Conservation (phyloP, 2,113 vertebrate species). For the Redunca redunca region DNA sequence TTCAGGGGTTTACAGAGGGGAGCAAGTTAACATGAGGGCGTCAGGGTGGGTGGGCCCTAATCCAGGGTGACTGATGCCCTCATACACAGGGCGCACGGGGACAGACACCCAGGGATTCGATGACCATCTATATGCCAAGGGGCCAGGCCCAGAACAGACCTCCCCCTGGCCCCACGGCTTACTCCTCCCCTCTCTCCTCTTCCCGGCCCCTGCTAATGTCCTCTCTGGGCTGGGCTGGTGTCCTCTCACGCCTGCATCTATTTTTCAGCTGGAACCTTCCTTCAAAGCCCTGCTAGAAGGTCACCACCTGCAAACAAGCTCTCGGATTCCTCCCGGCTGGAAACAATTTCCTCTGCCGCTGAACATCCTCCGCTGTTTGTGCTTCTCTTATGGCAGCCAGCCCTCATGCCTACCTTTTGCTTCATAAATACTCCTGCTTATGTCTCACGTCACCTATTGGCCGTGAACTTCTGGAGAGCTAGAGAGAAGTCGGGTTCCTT, state of each 20-base stretch:
- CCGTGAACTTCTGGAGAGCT: background rate
- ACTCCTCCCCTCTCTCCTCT: background rate
- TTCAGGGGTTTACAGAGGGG: background rate
- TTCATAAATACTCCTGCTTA: background rate
- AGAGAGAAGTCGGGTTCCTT: background rate
- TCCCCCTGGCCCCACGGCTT: background rate
- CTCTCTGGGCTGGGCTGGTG: background rate
- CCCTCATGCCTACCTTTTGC: background rate
- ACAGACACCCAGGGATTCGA: background rate
- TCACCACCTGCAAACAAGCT: background rate
- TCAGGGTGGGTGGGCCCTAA: background rate
- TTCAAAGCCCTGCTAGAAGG: background rate
- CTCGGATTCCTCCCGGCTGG: background rate
- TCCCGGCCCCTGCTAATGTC: background rate
- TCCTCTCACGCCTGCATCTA: background rate
- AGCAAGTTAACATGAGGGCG: background rate
- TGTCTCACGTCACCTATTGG: background rate
- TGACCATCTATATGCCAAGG: accelerated
- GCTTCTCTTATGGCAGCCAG: background rate
- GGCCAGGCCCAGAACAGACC: background rate
- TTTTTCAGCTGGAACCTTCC: background rate
- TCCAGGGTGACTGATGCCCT: background rate
- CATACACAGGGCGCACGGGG: background rate
- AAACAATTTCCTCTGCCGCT: background rate
- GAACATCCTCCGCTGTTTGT: background rate